Base-by-base conservation (phyloP, 1,140 invertebrate genomes). In the Eurosta solidaginis region DNA sequence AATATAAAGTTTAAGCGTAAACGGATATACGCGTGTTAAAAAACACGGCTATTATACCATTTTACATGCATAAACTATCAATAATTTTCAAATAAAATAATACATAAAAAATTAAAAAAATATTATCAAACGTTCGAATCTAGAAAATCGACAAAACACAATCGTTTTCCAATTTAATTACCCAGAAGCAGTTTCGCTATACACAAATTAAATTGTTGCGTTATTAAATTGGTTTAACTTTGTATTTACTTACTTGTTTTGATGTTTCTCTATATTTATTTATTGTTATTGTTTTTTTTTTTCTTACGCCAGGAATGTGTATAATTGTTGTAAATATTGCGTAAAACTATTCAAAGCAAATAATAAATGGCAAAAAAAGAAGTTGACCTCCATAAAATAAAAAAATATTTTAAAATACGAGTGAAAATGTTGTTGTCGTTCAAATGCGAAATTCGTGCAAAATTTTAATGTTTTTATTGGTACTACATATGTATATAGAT, bases 111-210 rank as follows among this genome's bases (percentile, higher is more conserved):
- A 40, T 68, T 68, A n/a, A n/a, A n/a, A n/a, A n/a, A n/a, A n/a
- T n/a, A n/a, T n/a, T n/a, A n/a, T 68, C 59, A 33, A 68, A 68
- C n/a, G n/a, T 68, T 40, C 59, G 27, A 14, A 33, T 14, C 45
- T n/a, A n/a, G n/a, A n/a, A n/a, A n/a, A n/a, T n/a, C n/a, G n/a
- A n/a, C 9, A 68, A 29, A 5, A 1, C 17, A 68, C 59, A 68
- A 68, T 68, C 59, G n/a, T n/a, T 68, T 68, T 68, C 20, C 59
- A 68, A 68, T 40, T 33, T 40, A 68, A 68, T 68, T 68, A 68
- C 33, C 59, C 59, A 68, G 59, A 68, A 68, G 59, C 59, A 36
- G 33, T 68, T 42, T 29, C 33, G 33, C 33, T n/a, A n/a, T n/a
- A 68, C 59, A 68, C 59, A 68, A 68, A 68, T 68, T 68, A 40